These are phyloP conservation scores for Cephalopterus ornatus DNA, from an alignment of 2,113 vertebrate species.

Conservation along the genomic window DNA sequence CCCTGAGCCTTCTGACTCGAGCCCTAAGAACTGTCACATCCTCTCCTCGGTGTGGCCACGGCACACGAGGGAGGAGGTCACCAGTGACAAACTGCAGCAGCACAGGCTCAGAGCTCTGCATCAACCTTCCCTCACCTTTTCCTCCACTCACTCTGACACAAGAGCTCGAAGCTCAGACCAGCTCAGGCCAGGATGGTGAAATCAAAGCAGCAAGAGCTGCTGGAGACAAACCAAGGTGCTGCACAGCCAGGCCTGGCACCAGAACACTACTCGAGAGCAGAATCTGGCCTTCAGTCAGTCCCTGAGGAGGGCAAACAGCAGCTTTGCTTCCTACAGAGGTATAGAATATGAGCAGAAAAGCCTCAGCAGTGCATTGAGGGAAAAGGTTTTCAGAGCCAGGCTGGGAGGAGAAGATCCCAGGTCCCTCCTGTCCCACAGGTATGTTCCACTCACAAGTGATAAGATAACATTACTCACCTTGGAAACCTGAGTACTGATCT, in stretches of 20 bases:
- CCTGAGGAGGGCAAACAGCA: background rate
- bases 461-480: background rate
- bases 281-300: background rate
- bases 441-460: rapidly evolving
- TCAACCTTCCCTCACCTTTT: background rate
- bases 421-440: background rate
- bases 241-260: background rate
- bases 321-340: background rate
- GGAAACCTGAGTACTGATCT: background rate
- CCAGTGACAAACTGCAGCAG: background rate
- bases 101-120: background rate
- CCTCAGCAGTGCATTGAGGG: background rate
- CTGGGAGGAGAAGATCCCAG: background rate
- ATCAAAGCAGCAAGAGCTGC: background rate
- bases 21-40: background rate
- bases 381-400: background rate
- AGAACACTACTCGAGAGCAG: background rate
- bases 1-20: background rate
- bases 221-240: background rate
- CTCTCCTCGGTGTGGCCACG: rapidly evolving
- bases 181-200: background rate
- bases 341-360: background rate
- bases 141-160: background rate
- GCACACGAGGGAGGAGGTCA: background rate
- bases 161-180: background rate